Evolutionary conservation across 1,140 invertebrate species (phyloP), one percentile per base, ranked within the genome.

Genomic region (Thaumatotibia leucotreta): DNA sequence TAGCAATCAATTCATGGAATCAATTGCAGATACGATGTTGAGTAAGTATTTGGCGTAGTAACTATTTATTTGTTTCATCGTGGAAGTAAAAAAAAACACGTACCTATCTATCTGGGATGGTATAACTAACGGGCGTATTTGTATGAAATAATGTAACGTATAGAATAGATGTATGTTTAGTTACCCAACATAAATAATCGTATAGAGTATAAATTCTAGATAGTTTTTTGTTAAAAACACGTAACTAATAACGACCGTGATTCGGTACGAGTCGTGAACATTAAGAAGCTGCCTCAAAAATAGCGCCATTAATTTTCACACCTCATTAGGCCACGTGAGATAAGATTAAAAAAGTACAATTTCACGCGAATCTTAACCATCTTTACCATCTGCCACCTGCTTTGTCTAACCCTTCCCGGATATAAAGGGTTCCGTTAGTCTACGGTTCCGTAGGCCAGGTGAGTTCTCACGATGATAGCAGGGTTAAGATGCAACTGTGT

Each of bases 341-440:
- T 58, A 4, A 14, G 17, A 58, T 5, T n/a, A 27, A 27, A 58
- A 54, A 58, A 58, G 29, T 14, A 31, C n/a, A 31, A 58, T 58
- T 58, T 58, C 52, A 58, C 52, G 52, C 52, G 52, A 14, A 58
- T n/a, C 22, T 20, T 14, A 4, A 29, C 27, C 39, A 45, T 45
- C 39, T 20, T 45, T 8, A 58, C 23, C 52, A 58, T 58, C 52
- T 58, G 52, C 52, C 24, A 58, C 52, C 52, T 58, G 52, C 52
- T 58, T 58, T 58, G 52, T 58, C 52, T 58, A 29, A 58, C 52
- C 52, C 52, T 58, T 58, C 52, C 27, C 52, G 52, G 52, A 58
- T 27, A 27, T 11, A 54, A 58, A 58, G 52, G 24, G 52, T 58
- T 58, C 24, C 23, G 52, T 58, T 58, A 58, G 24, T 11, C 29